These are phyloP conservation scores for Ichneumon xanthorius DNA, from an alignment of 2,888 invertebrate species.

Conservation along the genomic window DNA sequence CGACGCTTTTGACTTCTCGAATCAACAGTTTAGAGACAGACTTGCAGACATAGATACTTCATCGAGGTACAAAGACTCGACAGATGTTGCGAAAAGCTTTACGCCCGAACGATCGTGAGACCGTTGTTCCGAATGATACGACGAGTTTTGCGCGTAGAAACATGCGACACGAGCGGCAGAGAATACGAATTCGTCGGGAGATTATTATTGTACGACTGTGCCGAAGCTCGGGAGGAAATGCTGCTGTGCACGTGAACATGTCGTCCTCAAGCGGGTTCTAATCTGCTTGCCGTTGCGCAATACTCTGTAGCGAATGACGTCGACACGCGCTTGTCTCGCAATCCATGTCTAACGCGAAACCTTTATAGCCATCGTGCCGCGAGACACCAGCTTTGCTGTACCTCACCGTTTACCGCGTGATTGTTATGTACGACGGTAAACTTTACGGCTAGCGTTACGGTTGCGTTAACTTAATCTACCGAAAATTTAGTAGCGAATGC, in stretches of 20 bases:
- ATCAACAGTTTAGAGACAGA: not conserved
- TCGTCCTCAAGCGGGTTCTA: conserved; percentile 38
- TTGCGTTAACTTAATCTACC: conserved; percentile 63
- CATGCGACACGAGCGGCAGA: not conserved
- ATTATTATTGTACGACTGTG: conserved; percentile 13
- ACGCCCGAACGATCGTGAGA: not conserved
- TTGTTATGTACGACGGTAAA: conserved; percentile 39
- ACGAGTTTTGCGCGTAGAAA: not conserved
- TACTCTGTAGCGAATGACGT: conserved; percentile 26
- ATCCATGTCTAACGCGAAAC: conserved; percentile 5
- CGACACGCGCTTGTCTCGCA: not conserved
- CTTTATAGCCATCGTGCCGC: conserved; percentile 5
- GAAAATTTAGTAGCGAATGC: conserved; percentile 62
- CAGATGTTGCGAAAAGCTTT: conserved; percentile 23
- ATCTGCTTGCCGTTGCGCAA: conserved; percentile 45
- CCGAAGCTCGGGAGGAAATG: conserved; percentile 1
- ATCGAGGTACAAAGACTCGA: not conserved
- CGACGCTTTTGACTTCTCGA: too few species aligned
- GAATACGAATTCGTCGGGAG: conserved; percentile 20
- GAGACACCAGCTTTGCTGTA: not conserved
- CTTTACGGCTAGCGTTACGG: conserved; percentile 47
- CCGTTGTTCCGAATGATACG: conserved; percentile 1
- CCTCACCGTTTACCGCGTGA: conserved; percentile 37
- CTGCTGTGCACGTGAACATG: conserved; percentile 3
- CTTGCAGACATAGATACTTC: not conserved